Conservation (phyloP, 37 sponge, comb jelly and placozoan genomes). For the Dysidea cf. avara region DNA sequence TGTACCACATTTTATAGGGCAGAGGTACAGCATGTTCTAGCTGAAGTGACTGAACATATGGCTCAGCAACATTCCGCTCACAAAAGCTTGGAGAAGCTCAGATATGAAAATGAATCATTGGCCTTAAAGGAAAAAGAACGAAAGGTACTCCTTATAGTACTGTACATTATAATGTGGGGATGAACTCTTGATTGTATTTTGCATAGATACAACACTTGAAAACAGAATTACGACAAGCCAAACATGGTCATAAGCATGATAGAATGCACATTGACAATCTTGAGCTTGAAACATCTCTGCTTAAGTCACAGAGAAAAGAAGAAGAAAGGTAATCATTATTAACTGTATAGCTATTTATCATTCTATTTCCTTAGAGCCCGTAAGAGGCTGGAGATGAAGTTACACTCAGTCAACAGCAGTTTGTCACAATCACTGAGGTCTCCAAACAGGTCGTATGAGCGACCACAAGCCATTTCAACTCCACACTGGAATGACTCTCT, state of each 20-base stretch:
- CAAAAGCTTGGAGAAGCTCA: slow-evolving; percentile 59
- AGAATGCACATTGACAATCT: slow-evolving; percentile 33
- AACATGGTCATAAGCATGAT: slow-evolving; percentile 32
- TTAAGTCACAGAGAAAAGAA: slow-evolving; percentile 40
- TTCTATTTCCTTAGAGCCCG: no score
- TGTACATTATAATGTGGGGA: neutral
- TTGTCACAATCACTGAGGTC: slow-evolving; percentile 16
- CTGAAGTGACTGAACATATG: slow-evolving; percentile 69
- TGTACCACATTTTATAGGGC: slow-evolving; percentile 24
- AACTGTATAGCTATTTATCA: no score
- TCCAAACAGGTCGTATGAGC: no score
- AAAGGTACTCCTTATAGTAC: slow-evolving; percentile 8
- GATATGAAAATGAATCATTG: slow-evolving; percentile 51
- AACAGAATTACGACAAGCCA: slow-evolving; percentile 28
- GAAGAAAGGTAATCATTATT: slow-evolving; percentile 40
- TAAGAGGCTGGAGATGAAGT: neutral
- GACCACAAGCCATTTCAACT: no score
- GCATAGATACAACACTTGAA: slow-evolving; percentile 55
- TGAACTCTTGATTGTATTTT: neutral
- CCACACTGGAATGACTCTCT: no score
- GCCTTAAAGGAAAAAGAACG: slow-evolving; percentile 57
- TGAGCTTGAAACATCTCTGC: slow-evolving; percentile 29
- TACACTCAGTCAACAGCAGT: slow-evolving; percentile 22
- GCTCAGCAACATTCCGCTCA: slow-evolving; percentile 66
- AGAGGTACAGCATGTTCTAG: slow-evolving; percentile 55